Conservation (phyloP, 1,140 invertebrate species). For the Oryzaephilus surinamensis region DNA sequence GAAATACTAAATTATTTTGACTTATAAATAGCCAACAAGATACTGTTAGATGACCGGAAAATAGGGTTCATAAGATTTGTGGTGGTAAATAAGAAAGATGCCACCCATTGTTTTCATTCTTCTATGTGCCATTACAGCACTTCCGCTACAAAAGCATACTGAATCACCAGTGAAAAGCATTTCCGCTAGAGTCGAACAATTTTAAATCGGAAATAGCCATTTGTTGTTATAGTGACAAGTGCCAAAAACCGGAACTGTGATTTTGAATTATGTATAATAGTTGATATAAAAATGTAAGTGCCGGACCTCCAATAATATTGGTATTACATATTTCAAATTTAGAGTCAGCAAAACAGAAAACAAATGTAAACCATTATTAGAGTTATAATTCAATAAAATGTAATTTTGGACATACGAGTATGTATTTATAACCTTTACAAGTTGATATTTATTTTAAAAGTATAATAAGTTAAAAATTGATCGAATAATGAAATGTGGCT, state of each 20-base stretch:
- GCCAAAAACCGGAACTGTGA: slow-evolving; percentile 25
- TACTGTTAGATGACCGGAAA: slow-evolving; percentile 13
- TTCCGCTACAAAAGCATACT: slow-evolving; percentile 20
- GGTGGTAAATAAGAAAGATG: slow-evolving; percentile 24
- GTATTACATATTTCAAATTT: too few species aligned
- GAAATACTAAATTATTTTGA: too few species aligned
- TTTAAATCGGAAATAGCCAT: slow-evolving; percentile 33
- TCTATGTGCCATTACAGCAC: slow-evolving; percentile 20
- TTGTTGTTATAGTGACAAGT: slow-evolving; percentile 24
- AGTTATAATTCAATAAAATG: background rate
- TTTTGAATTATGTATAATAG: slow-evolving; percentile 33
- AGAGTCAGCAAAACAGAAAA: too few species aligned
- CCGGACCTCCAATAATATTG: too few species aligned
- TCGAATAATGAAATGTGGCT: slow-evolving; percentile 19
- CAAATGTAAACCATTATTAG: too few species aligned
- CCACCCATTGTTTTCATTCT: slow-evolving; percentile 21
- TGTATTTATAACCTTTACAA: too few species aligned
- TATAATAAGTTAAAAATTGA: too few species aligned
- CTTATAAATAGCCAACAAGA: too few species aligned
- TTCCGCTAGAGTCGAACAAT: slow-evolving; percentile 19
- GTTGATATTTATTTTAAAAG: too few species aligned
- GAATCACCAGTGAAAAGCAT: slow-evolving; percentile 22
- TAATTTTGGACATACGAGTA: too few species aligned
- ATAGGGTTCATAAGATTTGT: slow-evolving; percentile 16
- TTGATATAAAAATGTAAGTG: slow-evolving; percentile 6